phyloP scores from a whole-genome alignment of 2,888 invertebrate species.

The Pyrgus malvae region DNA sequence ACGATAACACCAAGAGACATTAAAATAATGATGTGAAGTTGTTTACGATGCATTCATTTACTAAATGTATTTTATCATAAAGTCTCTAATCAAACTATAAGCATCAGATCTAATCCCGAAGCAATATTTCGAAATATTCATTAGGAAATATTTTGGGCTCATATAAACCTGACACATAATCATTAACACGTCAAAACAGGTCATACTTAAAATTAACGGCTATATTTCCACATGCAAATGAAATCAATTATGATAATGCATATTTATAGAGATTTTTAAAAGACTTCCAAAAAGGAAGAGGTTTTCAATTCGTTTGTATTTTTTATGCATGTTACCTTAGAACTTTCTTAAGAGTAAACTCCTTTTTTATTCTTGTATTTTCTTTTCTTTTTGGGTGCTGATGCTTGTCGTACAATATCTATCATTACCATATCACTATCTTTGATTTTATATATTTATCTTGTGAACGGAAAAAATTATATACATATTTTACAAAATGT shows the following conservation, averaged over 20 bases:
- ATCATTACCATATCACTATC: too few species aligned
- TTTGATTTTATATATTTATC: too few species aligned
- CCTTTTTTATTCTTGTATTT: too few species aligned
- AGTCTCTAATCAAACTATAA: conserved; percentile 25
- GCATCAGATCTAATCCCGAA: conserved; percentile 15
- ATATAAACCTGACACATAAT: conserved; percentile 38
- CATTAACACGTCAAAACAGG: conserved; percentile 55
- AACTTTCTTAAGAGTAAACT: too few species aligned
- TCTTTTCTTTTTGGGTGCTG: too few species aligned
- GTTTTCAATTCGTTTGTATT: too few species aligned
- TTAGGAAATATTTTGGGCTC: conserved; percentile 36
- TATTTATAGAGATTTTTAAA: conserved; percentile 43
- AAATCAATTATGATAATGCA: conserved; percentile 53
- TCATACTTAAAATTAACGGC: conserved; percentile 53
- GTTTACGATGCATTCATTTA: conserved; percentile 18
- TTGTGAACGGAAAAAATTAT: too few species aligned
- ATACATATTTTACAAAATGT: too few species aligned
- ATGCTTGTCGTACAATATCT: too few species aligned
- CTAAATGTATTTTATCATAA: conserved; percentile 26
- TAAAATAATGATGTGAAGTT: conserved; percentile 25
- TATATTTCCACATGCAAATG: conserved; percentile 46
- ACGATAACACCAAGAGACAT: conserved; percentile 6
- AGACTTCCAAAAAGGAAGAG: too few species aligned
- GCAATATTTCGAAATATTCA: conserved; percentile 41
- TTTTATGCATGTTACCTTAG: too few species aligned